These are phyloP conservation scores for Catocala nupta DNA, from an alignment of 2,888 invertebrate species.

Conservation along the genomic window DNA sequence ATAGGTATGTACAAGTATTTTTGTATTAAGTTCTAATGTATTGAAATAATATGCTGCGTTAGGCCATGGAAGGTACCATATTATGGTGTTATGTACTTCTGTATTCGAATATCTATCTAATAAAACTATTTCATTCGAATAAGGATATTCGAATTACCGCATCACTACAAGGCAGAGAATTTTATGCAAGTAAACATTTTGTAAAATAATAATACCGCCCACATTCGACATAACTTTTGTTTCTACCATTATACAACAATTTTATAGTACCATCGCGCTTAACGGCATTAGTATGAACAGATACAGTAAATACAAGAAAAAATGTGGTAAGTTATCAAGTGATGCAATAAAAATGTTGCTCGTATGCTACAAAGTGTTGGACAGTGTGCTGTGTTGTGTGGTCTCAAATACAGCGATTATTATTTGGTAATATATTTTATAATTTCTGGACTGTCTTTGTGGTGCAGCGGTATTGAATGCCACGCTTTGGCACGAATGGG, in stretches of 20 bases:
- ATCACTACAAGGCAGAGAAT: too few relatives aligned
- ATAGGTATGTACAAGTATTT: too few relatives aligned
- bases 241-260: slow-evolving; percentile 21
- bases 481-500: too few relatives aligned
- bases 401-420: slow-evolving; percentile 31
- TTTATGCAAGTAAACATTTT: background rate
- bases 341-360: slow-evolving; percentile 65
- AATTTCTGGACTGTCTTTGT: too few relatives aligned
- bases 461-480: too few relatives aligned
- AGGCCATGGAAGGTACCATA: too few relatives aligned
- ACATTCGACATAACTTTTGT: slow-evolving; percentile 17
- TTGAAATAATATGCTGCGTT: too few relatives aligned
- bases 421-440: background rate
- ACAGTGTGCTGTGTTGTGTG: slow-evolving; percentile 51
- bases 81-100: too few relatives aligned
- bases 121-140: too few relatives aligned
- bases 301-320: slow-evolving; percentile 46
- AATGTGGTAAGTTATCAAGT: slow-evolving; percentile 57
- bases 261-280: slow-evolving; percentile 30
- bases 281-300: slow-evolving; percentile 23
- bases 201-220: slow-evolving; percentile 7
- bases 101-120: too few relatives aligned
- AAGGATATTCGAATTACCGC: too few relatives aligned
- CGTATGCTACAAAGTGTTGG: slow-evolving; percentile 64
- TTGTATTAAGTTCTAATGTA: too few relatives aligned